Percentiles rank a stretch among this genome's conserved stretches.
Conservation (phyloP, 2,888 invertebrate genomes). For the Calliphora vomitoria region DNA sequence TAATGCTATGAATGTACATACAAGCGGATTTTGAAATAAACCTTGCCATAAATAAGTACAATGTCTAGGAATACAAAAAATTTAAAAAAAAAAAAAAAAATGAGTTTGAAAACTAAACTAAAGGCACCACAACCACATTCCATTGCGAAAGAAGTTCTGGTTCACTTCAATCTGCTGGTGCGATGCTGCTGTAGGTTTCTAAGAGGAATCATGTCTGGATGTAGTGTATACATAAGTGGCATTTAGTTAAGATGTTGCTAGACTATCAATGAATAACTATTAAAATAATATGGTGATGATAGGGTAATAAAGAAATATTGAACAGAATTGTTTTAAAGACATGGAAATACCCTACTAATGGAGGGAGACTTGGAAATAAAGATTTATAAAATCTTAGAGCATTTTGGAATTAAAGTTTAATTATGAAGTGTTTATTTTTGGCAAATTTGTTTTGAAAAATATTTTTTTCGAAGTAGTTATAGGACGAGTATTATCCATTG, state of each 20-base stretch:
- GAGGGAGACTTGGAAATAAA: neutral
- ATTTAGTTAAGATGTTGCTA: constrained; percentile 46
- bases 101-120: constrained; percentile 27
- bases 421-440: no score
- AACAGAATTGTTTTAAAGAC: neutral
- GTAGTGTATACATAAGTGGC: constrained; percentile 8
- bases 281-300: constrained; percentile 26
- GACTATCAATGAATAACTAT: constrained; percentile 15
- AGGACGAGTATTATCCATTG: no score
- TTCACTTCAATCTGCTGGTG: neutral
- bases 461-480: no score
- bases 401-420: no score
- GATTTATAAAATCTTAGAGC: no score
- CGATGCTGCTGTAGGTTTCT: neutral
- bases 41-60: constrained; percentile 15
- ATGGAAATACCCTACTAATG: neutral
- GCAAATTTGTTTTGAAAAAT: no score
- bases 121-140: constrained; percentile 52
- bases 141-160: constrained; percentile 16
- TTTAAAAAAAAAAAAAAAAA: constrained; percentile 9
- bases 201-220: neutral
- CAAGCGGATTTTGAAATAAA: constrained; percentile 52
- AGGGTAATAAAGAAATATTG: constrained; percentile 36
- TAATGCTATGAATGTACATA: constrained; percentile 7
- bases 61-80: neutral